Conservation (phyloP, 2,113 vertebrate genomes). For the Toxotes chatareus region DNA sequence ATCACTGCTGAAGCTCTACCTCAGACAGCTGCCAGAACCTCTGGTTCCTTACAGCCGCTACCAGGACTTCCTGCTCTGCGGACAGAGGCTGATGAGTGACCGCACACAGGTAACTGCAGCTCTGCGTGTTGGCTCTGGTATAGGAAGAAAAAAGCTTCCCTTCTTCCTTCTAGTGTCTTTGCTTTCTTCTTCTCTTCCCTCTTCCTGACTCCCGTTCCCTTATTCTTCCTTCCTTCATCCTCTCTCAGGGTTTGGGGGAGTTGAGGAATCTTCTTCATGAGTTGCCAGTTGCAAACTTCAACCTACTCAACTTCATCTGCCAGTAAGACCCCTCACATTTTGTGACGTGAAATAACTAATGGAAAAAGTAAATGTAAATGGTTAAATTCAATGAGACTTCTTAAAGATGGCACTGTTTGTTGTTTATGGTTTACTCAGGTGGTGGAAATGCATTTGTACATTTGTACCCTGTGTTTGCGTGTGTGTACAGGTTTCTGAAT, state of each 20-base stretch:
- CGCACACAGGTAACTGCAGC: constrained; percentile 69
- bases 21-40: constrained; percentile 86
- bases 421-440: not conserved
- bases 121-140: not conserved
- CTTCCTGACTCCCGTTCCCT: not conserved
- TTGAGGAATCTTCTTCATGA: constrained; percentile 81
- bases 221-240: not conserved
- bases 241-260: constrained; percentile 76
- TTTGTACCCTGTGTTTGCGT: not conserved
- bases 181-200: not conserved
- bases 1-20: constrained; percentile 86
- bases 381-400: not conserved
- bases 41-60: constrained; percentile 83
- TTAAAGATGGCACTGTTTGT: not conserved
- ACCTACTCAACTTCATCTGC: constrained; percentile 85
- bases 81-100: constrained; percentile 69
- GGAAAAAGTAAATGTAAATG: not conserved
- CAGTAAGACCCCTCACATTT: constrained; percentile 66
- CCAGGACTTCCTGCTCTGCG: constrained; percentile 83
- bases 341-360: not conserved
- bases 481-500: constrained; percentile 79
- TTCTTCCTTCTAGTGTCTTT: not conserved
- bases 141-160: too few species aligned
- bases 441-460: too few species aligned
- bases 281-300: constrained; percentile 85